Percentiles rank a stretch among this genome's conserved stretches.
phyloP scores from a whole-genome alignment of 1,140 invertebrate species.

The Bombus sylvicola region DNA sequence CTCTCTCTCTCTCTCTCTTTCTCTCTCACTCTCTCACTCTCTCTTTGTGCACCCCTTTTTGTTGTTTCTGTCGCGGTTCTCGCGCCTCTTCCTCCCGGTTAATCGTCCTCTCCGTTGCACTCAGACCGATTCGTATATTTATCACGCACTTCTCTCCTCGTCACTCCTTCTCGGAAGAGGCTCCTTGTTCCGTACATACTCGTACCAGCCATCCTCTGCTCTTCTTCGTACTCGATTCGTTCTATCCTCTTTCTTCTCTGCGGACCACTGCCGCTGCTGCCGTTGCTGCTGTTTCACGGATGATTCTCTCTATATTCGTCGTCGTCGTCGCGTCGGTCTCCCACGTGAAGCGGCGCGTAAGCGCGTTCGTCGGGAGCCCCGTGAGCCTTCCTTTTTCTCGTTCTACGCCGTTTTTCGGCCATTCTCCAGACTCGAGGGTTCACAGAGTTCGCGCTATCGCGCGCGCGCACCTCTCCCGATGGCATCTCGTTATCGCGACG shows the following conservation, averaged over 20 bases:
- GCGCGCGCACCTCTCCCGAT: background rate
- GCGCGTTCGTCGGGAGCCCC: background rate
- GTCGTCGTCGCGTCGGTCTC: background rate
- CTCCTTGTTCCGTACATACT: conserved; percentile 28
- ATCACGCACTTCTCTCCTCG: conserved; percentile 47
- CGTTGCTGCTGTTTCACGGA: conserved; percentile 15
- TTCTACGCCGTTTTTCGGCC: conserved; percentile 9
- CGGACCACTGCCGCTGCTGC: conserved; percentile 3
- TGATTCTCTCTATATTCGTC: conserved; percentile 33
- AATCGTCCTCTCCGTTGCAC: conserved; percentile 29
- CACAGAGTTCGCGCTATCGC: background rate
- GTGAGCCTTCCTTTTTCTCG: background rate
- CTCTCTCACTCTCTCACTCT: background rate
- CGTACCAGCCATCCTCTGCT: background rate
- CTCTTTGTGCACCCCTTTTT: background rate
- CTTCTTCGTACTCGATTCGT: background rate
- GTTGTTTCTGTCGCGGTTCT: background rate
- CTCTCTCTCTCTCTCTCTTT: background rate
- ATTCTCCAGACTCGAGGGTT: conserved; percentile 2
- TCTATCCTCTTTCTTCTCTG: background rate
- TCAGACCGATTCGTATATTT: conserved; percentile 23
- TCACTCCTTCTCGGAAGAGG: conserved; percentile 20
- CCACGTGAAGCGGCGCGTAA: conserved; percentile 40
- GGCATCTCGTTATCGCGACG: conserved; percentile 5
- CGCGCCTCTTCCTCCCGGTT: conserved; percentile 14